Evolutionary conservation across 2,888 invertebrate species (phyloP).

Genomic region (Agriopis aurantiaria): DNA sequence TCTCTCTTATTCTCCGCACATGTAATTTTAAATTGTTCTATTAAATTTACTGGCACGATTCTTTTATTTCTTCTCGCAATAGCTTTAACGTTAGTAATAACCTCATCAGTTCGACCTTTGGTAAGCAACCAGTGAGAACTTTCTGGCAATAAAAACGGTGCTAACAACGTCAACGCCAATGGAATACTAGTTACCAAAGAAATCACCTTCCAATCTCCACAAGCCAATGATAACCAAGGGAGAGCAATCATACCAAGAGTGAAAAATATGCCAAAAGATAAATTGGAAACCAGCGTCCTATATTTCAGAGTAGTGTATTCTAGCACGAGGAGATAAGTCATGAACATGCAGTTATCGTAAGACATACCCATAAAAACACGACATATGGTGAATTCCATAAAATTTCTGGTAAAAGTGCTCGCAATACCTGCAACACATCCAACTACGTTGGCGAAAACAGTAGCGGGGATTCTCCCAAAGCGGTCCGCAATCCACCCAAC

Average conservation of each 20-base stretch:
- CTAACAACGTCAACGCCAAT: slow-evolving; percentile 59
- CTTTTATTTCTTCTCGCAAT: slow-evolving; percentile 67
- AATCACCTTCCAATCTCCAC: slow-evolving; percentile 68
- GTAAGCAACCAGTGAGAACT: slow-evolving; percentile 73
- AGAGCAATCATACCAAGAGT: slow-evolving; percentile 55
- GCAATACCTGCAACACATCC: slow-evolving; percentile 64
- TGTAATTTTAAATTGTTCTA: slow-evolving; percentile 57
- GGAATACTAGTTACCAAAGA: slow-evolving; percentile 69
- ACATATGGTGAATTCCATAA: slow-evolving; percentile 62
- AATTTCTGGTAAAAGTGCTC: slow-evolving; percentile 58
- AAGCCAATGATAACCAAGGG: slow-evolving; percentile 71
- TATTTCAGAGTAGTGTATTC: slow-evolving; percentile 74
- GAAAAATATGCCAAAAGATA: slow-evolving; percentile 69
- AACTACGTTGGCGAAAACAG: slow-evolving; percentile 62
- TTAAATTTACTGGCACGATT: neutral
- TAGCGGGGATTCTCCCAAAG: slow-evolving; percentile 69
- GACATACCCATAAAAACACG: slow-evolving; percentile 73
- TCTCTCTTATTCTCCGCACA: slow-evolving; percentile 34
- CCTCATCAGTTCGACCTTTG: slow-evolving; percentile 66
- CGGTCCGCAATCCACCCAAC: slow-evolving; percentile 69
- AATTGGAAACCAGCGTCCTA: slow-evolving; percentile 67
- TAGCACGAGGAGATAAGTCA: slow-evolving; percentile 67
- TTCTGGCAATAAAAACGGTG: slow-evolving; percentile 69
- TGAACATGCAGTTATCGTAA: slow-evolving; percentile 74
- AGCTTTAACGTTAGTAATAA: slow-evolving; percentile 57